Conservation (phyloP, 2,113 vertebrate genomes). For the Hippocampus comes region DNA sequence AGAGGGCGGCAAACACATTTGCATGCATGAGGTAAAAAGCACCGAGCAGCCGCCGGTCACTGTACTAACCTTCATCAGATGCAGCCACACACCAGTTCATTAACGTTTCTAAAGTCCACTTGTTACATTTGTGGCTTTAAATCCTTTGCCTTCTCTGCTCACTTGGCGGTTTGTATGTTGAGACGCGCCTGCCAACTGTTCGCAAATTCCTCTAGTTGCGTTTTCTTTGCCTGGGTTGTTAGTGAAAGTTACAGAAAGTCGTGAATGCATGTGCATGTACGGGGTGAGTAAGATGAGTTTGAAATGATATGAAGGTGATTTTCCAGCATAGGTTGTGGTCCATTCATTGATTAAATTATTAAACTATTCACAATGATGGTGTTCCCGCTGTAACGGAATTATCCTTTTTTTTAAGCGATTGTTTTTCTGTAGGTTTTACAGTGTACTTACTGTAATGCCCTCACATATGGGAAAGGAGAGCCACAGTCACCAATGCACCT, state of each 20-base stretch:
- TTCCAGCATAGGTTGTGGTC: background rate
- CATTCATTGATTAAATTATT: background rate
- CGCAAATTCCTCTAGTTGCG: background rate
- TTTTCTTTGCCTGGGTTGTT: background rate
- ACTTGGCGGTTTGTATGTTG: background rate
- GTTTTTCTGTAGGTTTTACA: background rate
- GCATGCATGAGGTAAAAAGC: constrained; percentile 83
- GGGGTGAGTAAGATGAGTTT: background rate
- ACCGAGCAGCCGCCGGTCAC: constrained; percentile 43
- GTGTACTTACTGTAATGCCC: background rate
- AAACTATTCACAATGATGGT: background rate
- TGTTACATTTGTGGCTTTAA: background rate
- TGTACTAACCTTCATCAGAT: constrained; percentile 43
- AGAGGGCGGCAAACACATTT: constrained; percentile 81
- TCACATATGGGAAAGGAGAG: background rate
- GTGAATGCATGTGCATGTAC: background rate
- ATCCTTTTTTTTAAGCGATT: too few relatives aligned
- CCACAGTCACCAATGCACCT: background rate
- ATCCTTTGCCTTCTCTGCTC: background rate
- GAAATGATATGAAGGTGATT: background rate
- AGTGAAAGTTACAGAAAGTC: too few relatives aligned
- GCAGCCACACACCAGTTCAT: background rate
- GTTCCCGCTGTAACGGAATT: too few relatives aligned
- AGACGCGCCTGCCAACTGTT: background rate
- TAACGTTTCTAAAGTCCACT: background rate